phyloP scores from a whole-genome alignment of 2,888 invertebrate genomes.

The Altica lythri region DNA sequence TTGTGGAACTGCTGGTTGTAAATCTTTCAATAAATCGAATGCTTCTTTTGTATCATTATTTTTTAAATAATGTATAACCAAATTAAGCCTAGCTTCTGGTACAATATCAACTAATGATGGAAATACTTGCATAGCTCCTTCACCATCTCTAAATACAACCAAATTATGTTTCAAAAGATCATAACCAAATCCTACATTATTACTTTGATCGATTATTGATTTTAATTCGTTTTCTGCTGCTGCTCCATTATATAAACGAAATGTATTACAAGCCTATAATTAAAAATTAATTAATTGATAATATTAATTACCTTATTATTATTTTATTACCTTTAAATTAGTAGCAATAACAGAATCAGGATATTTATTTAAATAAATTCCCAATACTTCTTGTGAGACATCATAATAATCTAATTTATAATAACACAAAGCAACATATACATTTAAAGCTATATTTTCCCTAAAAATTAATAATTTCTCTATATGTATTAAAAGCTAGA shows the following conservation, averaged over 20 bases:
- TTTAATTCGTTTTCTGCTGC: conserved; percentile 92
- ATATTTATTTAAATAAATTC: conserved; percentile 87
- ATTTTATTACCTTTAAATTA: conserved; percentile 75
- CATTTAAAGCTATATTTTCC: conserved; percentile 90
- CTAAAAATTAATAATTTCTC: conserved; percentile 58
- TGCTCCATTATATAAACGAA: conserved; percentile 88
- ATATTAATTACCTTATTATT: not conserved
- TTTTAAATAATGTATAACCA: conserved; percentile 91
- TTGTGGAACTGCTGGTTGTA: conserved; percentile 91
- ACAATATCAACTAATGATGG: conserved; percentile 93
- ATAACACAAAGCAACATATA: conserved; percentile 96
- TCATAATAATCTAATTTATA: conserved; percentile 99
- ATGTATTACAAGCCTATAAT: conserved; percentile 75
- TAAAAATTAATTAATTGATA: conserved; percentile 1
- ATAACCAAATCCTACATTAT: conserved; percentile 78
- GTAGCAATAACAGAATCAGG: conserved; percentile 94
- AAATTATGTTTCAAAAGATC: conserved; percentile 94
- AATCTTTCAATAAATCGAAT: conserved; percentile 82
- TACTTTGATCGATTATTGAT: conserved; percentile 74
- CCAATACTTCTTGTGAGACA: conserved; percentile 95
- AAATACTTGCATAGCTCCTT: conserved; percentile 90
- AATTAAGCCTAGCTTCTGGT: conserved; percentile 93
- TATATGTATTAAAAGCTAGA: too few relatives aligned
- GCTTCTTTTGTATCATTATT: conserved; percentile 90
- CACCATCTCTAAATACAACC: conserved; percentile 92